phyloP scores from a whole-genome alignment of 2,888 invertebrate species.

The Pristionchus fissidentatus region DNA sequence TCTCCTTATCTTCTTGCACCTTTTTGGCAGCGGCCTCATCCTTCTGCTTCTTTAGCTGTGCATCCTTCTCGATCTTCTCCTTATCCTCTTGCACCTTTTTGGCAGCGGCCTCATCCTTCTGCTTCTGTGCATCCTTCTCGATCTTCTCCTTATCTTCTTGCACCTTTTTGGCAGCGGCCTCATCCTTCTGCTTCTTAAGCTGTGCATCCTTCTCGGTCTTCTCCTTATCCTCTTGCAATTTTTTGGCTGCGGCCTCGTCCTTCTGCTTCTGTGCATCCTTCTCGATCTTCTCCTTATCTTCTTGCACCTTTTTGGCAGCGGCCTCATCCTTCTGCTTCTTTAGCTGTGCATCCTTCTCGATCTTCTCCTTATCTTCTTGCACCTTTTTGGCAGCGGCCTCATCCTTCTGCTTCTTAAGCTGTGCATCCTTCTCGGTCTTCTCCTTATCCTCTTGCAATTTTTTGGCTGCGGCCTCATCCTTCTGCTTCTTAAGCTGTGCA shows the following conservation, averaged over 20 bases:
- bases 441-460: background rate
- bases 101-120: background rate
- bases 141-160: background rate
- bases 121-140: too few relatives aligned
- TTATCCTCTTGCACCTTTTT: background rate
- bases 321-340: background rate
- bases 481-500: background rate
- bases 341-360: background rate
- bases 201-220: background rate
- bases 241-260: background rate
- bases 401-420: background rate
- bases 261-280: background rate
- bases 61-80: background rate
- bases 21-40: background rate
- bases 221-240: background rate
- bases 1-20: background rate
- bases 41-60: background rate
- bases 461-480: background rate
- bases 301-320: background rate
- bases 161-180: background rate
- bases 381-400: background rate
- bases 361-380: background rate
- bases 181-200: background rate
- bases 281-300: background rate
- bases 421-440: background rate